Conservation (phyloP, 2,888 invertebrate species). For the Pandemis cinnamomeana region DNA sequence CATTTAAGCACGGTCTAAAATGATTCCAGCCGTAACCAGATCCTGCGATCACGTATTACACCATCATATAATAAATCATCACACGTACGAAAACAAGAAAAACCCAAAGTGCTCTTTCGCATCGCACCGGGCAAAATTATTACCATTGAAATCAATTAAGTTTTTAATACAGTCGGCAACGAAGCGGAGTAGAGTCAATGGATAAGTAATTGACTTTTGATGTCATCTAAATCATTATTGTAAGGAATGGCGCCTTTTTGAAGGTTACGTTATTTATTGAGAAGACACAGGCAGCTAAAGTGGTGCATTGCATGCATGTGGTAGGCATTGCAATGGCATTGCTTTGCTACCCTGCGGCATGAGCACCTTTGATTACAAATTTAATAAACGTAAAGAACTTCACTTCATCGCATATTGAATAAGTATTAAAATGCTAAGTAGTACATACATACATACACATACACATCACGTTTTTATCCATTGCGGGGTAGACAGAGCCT, state of each 20-base stretch:
- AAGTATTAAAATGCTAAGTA: background rate
- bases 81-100: conserved; percentile 43
- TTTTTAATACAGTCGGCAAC: conserved; percentile 58
- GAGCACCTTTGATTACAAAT: conserved; percentile 20
- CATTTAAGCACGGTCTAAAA: background rate
- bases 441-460: too few relatives aligned
- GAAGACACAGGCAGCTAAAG: background rate
- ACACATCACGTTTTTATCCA: too few relatives aligned
- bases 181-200: conserved; percentile 52
- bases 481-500: too few relatives aligned
- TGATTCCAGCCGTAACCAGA: conserved; percentile 6
- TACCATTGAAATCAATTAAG: conserved; percentile 71
- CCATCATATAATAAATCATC: conserved; percentile 42
- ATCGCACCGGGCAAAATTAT: conserved; percentile 60
- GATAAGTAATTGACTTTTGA: conserved; percentile 62
- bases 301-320: conserved; percentile 9
- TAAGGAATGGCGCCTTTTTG: conserved; percentile 34
- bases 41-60: conserved; percentile 15
- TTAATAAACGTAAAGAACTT: conserved; percentile 19
- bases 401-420: conserved; percentile 9
- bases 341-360: conserved; percentile 20
- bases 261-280: conserved; percentile 25
- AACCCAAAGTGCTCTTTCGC: conserved; percentile 48
- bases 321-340: background rate
- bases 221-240: conserved; percentile 61